A percentile compares a stretch with the other conserved stretches of the same genome.
These are phyloP conservation scores for Sylvilagus bachmani DNA, from an alignment of 2,113 vertebrate species.

Conservation along the genomic window DNA sequence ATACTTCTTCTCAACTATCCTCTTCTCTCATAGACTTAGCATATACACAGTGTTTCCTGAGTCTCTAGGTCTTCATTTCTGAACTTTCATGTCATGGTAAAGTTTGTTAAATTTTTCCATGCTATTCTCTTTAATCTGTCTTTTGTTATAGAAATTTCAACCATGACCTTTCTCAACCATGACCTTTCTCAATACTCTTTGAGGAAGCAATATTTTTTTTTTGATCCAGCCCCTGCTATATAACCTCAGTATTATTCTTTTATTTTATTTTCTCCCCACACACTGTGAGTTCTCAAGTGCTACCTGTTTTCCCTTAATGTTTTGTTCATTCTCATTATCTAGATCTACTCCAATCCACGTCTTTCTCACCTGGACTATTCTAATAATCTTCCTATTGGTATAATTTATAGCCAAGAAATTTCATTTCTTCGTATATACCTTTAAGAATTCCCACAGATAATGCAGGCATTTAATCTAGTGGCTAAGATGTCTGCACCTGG, in stretches of 20 bases:
- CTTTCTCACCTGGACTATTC: background rate
- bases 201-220: background rate
- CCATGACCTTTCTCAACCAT: background rate
- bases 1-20: background rate
- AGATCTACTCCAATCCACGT: conserved; percentile 23
- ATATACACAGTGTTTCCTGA: background rate
- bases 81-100: background rate
- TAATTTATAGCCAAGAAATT: background rate
- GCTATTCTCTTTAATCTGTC: background rate
- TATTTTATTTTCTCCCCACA: background rate
- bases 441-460: background rate
- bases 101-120: background rate
- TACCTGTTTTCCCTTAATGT: background rate
- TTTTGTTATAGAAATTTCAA: background rate
- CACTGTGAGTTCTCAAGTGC: background rate
- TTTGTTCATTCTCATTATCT: background rate
- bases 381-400: background rate
- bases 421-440: background rate
- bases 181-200: background rate
- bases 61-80: background rate
- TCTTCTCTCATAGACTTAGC: background rate
- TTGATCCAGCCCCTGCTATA: background rate
- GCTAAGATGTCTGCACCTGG: too few species aligned
- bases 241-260: background rate
- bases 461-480: too few species aligned